These are phyloP conservation scores for Tokudaia tokunoshimensis DNA, from an alignment of 2,797 vertebrate genomes.

Conservation along the genomic window DNA sequence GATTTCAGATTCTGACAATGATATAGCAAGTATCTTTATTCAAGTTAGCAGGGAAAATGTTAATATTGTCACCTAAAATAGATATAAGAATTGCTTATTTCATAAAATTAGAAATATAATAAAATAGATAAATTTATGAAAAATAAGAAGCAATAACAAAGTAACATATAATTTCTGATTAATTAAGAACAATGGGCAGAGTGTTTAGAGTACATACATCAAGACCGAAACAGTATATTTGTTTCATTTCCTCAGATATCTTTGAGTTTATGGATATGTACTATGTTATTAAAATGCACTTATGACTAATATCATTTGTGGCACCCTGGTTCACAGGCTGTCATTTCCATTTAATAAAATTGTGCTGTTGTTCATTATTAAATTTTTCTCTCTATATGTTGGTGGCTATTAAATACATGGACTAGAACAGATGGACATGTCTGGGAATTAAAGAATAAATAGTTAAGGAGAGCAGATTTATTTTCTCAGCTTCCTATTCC, in stretches of 20 bases:
- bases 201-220: background rate
- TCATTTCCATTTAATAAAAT: background rate
- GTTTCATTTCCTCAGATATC: background rate
- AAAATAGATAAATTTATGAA: background rate
- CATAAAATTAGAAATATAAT: background rate
- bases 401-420: background rate
- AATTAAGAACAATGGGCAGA: background rate
- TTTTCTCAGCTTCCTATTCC: background rate
- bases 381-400: background rate
- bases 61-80: background rate
- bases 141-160: background rate
- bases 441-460: background rate
- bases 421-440: background rate
- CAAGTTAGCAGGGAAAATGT: background rate
- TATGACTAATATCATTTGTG: background rate
- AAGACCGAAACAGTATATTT: background rate
- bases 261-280: background rate
- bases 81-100: background rate
- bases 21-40: background rate
- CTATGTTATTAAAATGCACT: background rate
- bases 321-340: background rate
- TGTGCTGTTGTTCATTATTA: background rate
- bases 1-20: background rate
- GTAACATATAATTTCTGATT: background rate
- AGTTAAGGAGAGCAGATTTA: background rate